Conservation (phyloP, 2,888 invertebrate genomes). For the Coleophora flavipennella region DNA sequence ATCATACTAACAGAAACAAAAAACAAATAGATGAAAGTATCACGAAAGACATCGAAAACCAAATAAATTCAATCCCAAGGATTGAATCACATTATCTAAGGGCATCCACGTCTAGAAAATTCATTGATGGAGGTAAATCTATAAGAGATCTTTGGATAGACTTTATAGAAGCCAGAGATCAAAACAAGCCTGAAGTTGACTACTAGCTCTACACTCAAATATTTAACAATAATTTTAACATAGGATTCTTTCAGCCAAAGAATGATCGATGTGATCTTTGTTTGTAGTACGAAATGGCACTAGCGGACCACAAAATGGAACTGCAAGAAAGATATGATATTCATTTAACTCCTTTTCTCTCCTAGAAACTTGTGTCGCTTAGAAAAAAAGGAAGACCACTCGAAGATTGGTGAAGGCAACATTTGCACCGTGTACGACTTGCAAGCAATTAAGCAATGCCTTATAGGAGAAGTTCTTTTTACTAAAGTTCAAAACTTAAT, state of each 20-base stretch:
- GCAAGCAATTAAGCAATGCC: background rate
- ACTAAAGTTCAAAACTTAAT: background rate
- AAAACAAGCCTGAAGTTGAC: background rate
- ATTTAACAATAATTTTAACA: slow-evolving; percentile 1
- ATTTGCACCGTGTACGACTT: background rate
- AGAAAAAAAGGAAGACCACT: slow-evolving; percentile 5
- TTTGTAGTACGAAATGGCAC: slow-evolving; percentile 5
- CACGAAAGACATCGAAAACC: background rate
- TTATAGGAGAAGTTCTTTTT: background rate
- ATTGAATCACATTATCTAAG: slow-evolving; percentile 7
- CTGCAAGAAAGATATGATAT: slow-evolving; percentile 6
- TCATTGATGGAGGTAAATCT: slow-evolving; percentile 3
- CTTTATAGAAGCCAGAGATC: background rate
- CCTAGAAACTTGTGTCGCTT: slow-evolving; percentile 8
- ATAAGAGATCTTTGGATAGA: slow-evolving; percentile 3
- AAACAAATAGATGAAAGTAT: background rate
- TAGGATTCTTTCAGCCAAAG: slow-evolving; percentile 7
- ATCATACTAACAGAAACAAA: background rate
- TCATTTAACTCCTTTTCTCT: slow-evolving; percentile 6
- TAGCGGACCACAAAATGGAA: background rate
- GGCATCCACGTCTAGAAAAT: slow-evolving; percentile 3
- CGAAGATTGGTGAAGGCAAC: background rate
- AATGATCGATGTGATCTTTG: slow-evolving; percentile 12
- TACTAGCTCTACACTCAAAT: slow-evolving; percentile 3
- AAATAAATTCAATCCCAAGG: background rate